Base-by-base conservation (phyloP, 2,797 vertebrate genomes). In the Coreius guichenoti region DNA sequence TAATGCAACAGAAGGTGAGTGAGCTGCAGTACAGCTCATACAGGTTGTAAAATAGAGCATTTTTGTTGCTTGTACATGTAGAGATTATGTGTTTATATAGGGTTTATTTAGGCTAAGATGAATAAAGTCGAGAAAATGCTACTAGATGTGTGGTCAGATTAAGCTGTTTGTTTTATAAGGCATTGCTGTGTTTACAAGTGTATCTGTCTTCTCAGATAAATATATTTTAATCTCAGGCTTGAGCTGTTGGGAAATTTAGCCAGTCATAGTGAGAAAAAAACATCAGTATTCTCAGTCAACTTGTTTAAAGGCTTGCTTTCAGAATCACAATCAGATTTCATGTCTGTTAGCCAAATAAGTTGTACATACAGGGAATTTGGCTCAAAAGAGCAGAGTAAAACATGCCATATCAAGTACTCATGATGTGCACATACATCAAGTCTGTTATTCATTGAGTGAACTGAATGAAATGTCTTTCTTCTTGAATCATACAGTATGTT, bases 11-110 rank as follows among this genome's bases (percentile, higher is more conserved):
- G 5, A 63, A 29, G 26, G 26, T 26, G 58, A 61, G n/a, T 26
- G 13, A 63, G 26, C 17, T 65, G 58, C 39, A 49, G n/a, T 67
- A 3, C 12, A 78, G 36, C 36, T 78, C 36, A 43, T 45, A 23
- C 23, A 77, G 45, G 31, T 63, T 74, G 70, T 74, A 21, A 81
- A 72, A 70, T 47, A 56, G 49, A 7, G 33, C 3, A 43, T 75
- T 75, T 49, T 75, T 47, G 43, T 75, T 83, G 72, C 58, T 51
- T 75, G 23, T 75, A 80, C 58, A 39, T 75, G 23, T 75, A 80
- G 26, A 80, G 78, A 67, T 33, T 49, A 29, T 0, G 3, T 67
- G 67, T 54, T 69, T 43, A 69, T 81, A 7, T 54, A 70, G n/a
- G 31, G 81, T 74, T 73, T 83, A 23, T 74, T 39, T 31, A 23